Evolutionary conservation across 64 coral and sea anemone species (phyloP).

Genomic region (Pocillopora damicornis): DNA sequence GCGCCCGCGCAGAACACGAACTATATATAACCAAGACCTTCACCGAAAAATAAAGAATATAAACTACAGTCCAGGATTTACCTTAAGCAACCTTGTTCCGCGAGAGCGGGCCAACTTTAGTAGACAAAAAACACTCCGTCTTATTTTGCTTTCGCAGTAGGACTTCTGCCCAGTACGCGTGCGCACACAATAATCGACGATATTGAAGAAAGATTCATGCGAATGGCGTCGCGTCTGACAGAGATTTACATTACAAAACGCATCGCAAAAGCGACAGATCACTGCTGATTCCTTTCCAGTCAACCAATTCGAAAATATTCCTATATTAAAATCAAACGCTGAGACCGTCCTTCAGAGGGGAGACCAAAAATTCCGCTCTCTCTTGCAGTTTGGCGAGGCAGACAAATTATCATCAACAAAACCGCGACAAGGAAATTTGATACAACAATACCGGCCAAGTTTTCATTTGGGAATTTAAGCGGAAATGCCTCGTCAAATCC

Average conservation of each 20-base stretch:
- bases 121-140: conserved; percentile 54
- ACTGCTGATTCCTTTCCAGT: conserved; percentile 32
- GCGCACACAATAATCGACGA: conserved; percentile 76
- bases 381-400: not conserved
- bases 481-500: conserved; percentile 44
- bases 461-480: conserved; percentile 32
- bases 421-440: conserved; percentile 40
- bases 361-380: not conserved
- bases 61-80: conserved; percentile 28
- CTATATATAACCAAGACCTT: conserved; percentile 1
- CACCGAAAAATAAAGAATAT: conserved; percentile 13
- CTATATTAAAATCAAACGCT: not conserved
- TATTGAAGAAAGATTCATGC: conserved; percentile 60
- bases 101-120: conserved; percentile 39
- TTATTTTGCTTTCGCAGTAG: conserved; percentile 72
- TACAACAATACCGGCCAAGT: conserved; percentile 37
- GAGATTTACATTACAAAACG: conserved; percentile 74
- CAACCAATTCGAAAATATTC: conserved; percentile 5
- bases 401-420: conserved; percentile 16
- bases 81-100: conserved; percentile 25
- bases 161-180: conserved; percentile 41
- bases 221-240: conserved; percentile 46
- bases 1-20: not conserved
- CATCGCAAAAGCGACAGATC: conserved; percentile 28
- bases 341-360: not conserved